Evolutionary conservation across 2,888 invertebrate genomes (phyloP).

Genomic region (Rhynchonema sp.): DNA sequence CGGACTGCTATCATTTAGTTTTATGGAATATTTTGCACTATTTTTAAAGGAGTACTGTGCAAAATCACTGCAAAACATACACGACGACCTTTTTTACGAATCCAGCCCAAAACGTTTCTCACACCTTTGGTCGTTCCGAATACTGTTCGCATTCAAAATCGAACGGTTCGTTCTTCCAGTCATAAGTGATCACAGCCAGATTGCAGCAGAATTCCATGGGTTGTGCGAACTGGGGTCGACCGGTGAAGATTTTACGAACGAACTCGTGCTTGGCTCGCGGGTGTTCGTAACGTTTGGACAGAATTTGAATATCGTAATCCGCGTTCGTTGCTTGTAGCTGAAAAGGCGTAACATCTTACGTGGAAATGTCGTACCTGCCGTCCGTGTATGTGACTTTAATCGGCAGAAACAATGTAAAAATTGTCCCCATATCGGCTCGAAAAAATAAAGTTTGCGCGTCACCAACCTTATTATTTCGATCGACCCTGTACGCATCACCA

Average conservation of each 20-base stretch:
- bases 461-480: slow-evolving; percentile 5
- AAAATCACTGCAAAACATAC: too few species aligned
- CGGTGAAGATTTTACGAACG: slow-evolving; percentile 15
- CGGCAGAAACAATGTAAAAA: too few species aligned
- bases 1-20: not conserved
- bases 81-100: too few species aligned
- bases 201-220: slow-evolving; percentile 3
- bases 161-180: slow-evolving; percentile 14
- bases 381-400: too few species aligned
- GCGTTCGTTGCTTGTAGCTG: not conserved
- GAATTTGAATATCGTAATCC: slow-evolving; percentile 11
- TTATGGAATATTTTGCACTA: too few species aligned
- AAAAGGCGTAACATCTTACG: too few species aligned
- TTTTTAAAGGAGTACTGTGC: too few species aligned
- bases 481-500: slow-evolving; percentile 12
- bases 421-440: too few species aligned
- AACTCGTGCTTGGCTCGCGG: slow-evolving; percentile 12
- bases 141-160: slow-evolving; percentile 5
- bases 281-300: slow-evolving; percentile 15
- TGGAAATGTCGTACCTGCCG: too few species aligned
- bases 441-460: too few species aligned
- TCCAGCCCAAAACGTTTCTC: too few species aligned
- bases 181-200: slow-evolving; percentile 13
- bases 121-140: not conserved
- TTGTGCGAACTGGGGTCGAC: slow-evolving; percentile 4